A percentile compares a stretch with the other conserved stretches of the same genome.
Conservation (phyloP, 1,140 invertebrate genomes). For the Potamilus streckersoni region DNA sequence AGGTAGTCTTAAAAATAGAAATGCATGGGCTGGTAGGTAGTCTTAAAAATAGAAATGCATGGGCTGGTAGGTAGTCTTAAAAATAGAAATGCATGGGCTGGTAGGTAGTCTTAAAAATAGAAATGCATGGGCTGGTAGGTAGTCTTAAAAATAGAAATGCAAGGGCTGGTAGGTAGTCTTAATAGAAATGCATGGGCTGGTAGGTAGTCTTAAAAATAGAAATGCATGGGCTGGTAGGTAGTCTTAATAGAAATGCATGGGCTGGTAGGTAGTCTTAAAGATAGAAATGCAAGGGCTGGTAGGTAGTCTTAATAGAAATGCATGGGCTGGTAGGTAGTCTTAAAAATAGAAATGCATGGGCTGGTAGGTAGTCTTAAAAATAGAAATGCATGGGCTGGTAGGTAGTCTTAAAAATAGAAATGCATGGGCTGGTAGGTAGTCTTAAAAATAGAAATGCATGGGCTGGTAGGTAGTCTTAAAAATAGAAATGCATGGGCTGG, state of each 20-base stretch:
- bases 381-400: no score
- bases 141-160: no score
- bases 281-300: no score
- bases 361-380: constrained; percentile 68
- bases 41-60: no score
- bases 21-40: constrained; percentile 73
- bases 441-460: no score
- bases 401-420: constrained; percentile 5
- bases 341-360: no score
- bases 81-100: no score
- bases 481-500: no score
- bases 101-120: constrained; percentile 58
- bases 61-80: constrained; percentile 70
- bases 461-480: constrained; percentile 69
- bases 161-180: constrained; percentile 71
- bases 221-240: constrained; percentile 73
- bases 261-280: constrained; percentile 69
- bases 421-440: constrained; percentile 72
- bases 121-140: constrained; percentile 74
- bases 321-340: constrained; percentile 71
- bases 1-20: constrained; percentile 27
- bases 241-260: no score
- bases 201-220: constrained; percentile 38
- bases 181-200: no score
- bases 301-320: constrained; percentile 27